A percentile compares a stretch with the other conserved stretches of the same genome.
These are phyloP conservation scores for Nomada fabriciana DNA, from an alignment of 2,888 invertebrate genomes.

Conservation along the genomic window DNA sequence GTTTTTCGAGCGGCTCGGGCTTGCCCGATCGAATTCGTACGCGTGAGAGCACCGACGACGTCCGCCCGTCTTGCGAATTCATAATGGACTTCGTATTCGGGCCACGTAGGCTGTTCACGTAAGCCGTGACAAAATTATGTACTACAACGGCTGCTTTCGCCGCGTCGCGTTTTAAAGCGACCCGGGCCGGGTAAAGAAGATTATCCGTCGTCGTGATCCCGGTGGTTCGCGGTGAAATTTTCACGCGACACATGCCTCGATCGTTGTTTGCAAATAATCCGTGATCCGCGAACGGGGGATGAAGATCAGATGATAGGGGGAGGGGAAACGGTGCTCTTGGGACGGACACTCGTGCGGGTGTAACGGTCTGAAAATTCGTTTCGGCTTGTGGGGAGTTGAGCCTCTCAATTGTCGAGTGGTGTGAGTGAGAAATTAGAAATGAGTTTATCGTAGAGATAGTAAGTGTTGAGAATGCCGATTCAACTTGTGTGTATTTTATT, in stretches of 20 bases:
- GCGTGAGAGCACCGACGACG: constrained; percentile 30
- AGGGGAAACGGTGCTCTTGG: neutral
- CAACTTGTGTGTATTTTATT: too few species aligned
- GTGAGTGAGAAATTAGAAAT: too few species aligned
- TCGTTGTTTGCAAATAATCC: constrained; percentile 26
- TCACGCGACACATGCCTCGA: neutral
- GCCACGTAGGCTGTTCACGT: constrained; percentile 62
- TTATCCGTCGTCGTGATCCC: constrained; percentile 25
- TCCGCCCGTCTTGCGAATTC: constrained; percentile 63
- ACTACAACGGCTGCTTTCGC: constrained; percentile 60
- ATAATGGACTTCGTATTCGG: constrained; percentile 55
- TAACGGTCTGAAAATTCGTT: neutral
- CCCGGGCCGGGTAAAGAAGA: constrained; percentile 30
- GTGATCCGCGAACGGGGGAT: neutral
- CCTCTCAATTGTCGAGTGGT: too few species aligned
- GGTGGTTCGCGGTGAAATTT: constrained; percentile 11
- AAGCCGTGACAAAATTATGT: constrained; percentile 65
- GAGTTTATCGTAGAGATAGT: too few species aligned
- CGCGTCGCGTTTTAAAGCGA: constrained; percentile 38
- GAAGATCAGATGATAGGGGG: neutral
- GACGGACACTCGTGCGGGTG: neutral
- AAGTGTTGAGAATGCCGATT: too few species aligned
- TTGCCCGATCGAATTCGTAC: constrained; percentile 54
- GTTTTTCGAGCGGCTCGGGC: constrained; percentile 52
- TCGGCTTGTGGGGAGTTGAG: too few species aligned